Base-by-base conservation (phyloP, 2,113 vertebrate genomes). In the Tretioscincus oriximinensis region DNA sequence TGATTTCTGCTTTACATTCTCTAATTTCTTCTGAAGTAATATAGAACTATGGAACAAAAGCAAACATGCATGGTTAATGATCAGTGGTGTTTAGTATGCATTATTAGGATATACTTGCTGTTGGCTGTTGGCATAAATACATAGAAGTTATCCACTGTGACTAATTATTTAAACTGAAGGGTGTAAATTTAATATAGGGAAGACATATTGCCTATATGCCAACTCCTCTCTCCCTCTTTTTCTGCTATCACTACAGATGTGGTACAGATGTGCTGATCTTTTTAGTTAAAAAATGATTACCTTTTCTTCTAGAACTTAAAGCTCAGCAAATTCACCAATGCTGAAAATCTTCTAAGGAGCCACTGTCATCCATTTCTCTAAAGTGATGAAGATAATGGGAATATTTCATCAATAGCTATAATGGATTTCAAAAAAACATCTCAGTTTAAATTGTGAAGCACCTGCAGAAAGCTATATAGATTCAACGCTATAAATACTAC, bases 331-430 rank as follows among this genome's bases (percentile, higher is more conserved):
- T 4, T 93, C 81, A 81, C 88, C 82, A 29, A 58, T 68, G 69
- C 28, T 72, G 81, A 88, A 58, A 58, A 70, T 70, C 45, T 88
- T 73, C 78, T 67, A 81, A 88, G 74, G 41, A 91, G 45, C 73
- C 86, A 87, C 88, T 85, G 79, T 73, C 77, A 90, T 86, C 86
- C 93, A 86, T 87, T 90, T 88, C 81, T 87, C 90, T 85, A 91
- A 58, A 81, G 84, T 78, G 92, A 31, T 81, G 63, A 82, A 90
- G 81, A 89, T 88, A 90, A 89, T 75, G 76, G 81, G 84, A 86
- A 72, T 85, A 75, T 90, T 78, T 89, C 21, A 67, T 85, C 91
- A 78, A 41, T 79, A 80, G 49, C 49, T 73, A 24, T 81, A 88
- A 89, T 90, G 80, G 86, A 68, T 89, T 85, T 90, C 84, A 90